Evolutionary conservation across 92 coral and sea anemone genomes (phyloP), one percentile per base, ranked within the genome.

Genomic region (Hydrozoanthus gracilis): DNA sequence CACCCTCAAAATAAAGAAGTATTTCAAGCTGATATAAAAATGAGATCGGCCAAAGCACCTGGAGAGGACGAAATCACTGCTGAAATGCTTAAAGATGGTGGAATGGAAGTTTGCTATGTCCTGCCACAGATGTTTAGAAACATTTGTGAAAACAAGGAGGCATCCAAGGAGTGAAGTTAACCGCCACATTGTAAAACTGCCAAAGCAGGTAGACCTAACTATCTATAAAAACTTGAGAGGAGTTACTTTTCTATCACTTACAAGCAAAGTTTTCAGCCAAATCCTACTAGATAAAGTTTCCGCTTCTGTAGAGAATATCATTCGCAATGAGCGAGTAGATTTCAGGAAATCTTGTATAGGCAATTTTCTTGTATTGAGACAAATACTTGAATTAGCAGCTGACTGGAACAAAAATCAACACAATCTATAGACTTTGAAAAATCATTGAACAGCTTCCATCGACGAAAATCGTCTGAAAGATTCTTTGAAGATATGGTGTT

Each of bases 171-270:
- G 78, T 73, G 78, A 58, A 73, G 49, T 27, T 47, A 14, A 55
- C 78, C 56, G 78, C 60, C 78, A 47, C 49, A 48, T 48, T 73
- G 78, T 73, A 73, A 73, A 73, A 72, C 27, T 72, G 55, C 78
- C 78, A 73, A 48, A 73, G 39, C 60, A 54, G 78, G 58, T 50
- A 1, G 58, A 73, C 49, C 56, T 73, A 73, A 73, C 60, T 8
- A 15, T 6, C 58, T 73, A 39, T 73, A 58, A 79, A 17, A 61
- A 60, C 85, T 67, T 54, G 56, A 55, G 73, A 79, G 56, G 72
- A 67, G 73, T 44, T 61, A 79, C 84, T 60, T 55, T 79, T 79
- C 18, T 79, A n/a, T 79, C 70, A 61, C 84, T 79, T 61, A 79
- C 84, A 55, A 79, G 73, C 72, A 79, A 79, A 55, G 70, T 79